Evolutionary conservation across 2,113 vertebrate species (phyloP).

Genomic region (Istiophorus platypterus): DNA sequence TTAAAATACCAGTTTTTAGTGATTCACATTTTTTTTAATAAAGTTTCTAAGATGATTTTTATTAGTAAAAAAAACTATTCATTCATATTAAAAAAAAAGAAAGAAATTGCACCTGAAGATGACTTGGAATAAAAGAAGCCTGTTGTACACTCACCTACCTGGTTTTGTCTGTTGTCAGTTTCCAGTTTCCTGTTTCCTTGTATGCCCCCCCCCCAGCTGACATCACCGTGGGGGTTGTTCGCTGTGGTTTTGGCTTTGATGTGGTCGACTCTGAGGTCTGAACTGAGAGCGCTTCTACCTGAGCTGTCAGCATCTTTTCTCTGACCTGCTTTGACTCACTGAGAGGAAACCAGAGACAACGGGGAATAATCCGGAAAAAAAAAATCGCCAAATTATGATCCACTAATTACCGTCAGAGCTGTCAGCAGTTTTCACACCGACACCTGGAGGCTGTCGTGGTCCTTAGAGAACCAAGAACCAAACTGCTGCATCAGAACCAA

Average conservation of each 20-base stretch:
- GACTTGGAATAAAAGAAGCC: background rate
- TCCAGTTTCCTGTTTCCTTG: slow-evolving; percentile 46
- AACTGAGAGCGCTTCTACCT: slow-evolving; percentile 23
- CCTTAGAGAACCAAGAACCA: too few relatives aligned
- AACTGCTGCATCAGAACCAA: too few relatives aligned
- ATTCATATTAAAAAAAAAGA: too few relatives aligned
- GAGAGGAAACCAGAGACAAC: background rate
- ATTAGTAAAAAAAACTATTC: too few relatives aligned
- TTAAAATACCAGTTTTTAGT: too few relatives aligned
- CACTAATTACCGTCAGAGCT: slow-evolving; percentile 20
- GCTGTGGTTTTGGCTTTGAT: background rate
- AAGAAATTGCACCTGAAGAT: background rate
- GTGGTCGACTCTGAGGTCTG: slow-evolving; percentile 41
- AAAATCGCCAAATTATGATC: background rate
- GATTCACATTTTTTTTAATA: too few relatives aligned
- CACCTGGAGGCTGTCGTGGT: background rate
- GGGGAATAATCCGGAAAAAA: background rate
- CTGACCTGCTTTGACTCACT: slow-evolving; percentile 53
- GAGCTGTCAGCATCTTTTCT: slow-evolving; percentile 47
- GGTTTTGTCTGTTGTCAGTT: background rate
- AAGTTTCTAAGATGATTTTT: too few relatives aligned
- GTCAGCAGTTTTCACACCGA: slow-evolving; percentile 35
- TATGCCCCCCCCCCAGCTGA: too few relatives aligned
- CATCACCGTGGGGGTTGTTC: background rate
- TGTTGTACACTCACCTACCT: too few relatives aligned